Base-by-base conservation (phyloP, 2,888 invertebrate species). In the Deroplatys truncata region DNA sequence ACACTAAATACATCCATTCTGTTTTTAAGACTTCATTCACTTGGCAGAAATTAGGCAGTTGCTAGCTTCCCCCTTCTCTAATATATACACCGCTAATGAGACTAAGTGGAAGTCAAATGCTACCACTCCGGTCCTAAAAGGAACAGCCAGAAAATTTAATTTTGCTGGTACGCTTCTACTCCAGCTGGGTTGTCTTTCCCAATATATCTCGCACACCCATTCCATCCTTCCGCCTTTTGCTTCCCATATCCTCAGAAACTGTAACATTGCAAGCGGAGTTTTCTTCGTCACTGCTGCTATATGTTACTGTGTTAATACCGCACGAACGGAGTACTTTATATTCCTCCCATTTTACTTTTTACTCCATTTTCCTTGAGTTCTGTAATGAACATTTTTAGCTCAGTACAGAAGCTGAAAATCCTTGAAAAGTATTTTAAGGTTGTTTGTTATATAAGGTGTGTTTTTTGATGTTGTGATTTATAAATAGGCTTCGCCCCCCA, bases 111-210 rank as follows among this genome's bases (percentile, higher is more conserved):
- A 72, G 56, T 72, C 56, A 72, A 72, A 72, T 72, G 20, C 56
- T 56, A 56, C 56, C 56, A 56, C 56, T 72, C 56, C 49, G 10
- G 35, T 85, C 35, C 31, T 85, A 85, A 85, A 85, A 85, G 85
- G 85, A 85, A 85, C 49, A 31, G 49, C 85, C 28, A 49, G 85
- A 43, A 85, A 85, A 85, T 85, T 85, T 85, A 85, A 85, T 85
- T 85, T 85, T 85, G 85, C 85, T 49, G 85, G 25, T 16, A 25
- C 49, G 49, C 49, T 43, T 85, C 56, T 85, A 5, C 49, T 85
- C 28, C 85, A 28, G 8, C 49, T 85, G 20, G 31, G 28, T 35
- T 85, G 35, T 85, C 29, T n/a, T 31, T 31, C 31, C 25, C 31
- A 31, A 31, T 28, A 31, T 35, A 85, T 31, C 85, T 85, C 85